Evolutionary conservation across 2,113 vertebrate genomes (phyloP).

Genomic region (Cathartes aura): DNA sequence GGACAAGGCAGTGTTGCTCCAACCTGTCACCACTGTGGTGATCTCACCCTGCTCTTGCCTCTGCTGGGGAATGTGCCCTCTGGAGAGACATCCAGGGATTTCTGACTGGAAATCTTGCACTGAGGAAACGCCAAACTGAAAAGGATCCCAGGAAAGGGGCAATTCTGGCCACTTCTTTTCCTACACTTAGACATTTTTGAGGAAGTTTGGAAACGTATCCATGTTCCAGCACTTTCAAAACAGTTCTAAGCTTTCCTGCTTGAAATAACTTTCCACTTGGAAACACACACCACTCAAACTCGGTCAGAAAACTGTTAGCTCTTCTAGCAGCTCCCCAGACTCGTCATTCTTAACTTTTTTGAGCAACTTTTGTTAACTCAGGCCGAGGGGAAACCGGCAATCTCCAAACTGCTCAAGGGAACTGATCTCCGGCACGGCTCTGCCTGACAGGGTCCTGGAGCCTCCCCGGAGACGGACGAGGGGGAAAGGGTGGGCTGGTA

Average conservation of each 20-base stretch:
- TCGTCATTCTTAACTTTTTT: accelerated
- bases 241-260: background rate
- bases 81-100: accelerated
- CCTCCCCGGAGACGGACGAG: background rate
- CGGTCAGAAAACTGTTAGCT: accelerated
- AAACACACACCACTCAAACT: accelerated
- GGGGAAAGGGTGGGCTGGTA: accelerated
- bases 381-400: background rate
- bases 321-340: background rate
- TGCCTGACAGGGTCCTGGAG: accelerated
- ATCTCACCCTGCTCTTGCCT: accelerated
- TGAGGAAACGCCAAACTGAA: accelerated
- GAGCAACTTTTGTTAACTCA: background rate
- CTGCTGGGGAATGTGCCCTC: background rate
- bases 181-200: accelerated
- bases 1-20: background rate
- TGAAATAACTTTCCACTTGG: background rate
- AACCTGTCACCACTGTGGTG: accelerated
- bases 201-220: accelerated
- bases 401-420: background rate
- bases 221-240: accelerated
- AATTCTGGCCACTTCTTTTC: background rate
- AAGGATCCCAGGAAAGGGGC: background rate
- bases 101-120: no score
- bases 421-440: accelerated